These are phyloP conservation scores for Mystacides longicornis DNA, from an alignment of 2,888 invertebrate genomes.

Conservation along the genomic window DNA sequence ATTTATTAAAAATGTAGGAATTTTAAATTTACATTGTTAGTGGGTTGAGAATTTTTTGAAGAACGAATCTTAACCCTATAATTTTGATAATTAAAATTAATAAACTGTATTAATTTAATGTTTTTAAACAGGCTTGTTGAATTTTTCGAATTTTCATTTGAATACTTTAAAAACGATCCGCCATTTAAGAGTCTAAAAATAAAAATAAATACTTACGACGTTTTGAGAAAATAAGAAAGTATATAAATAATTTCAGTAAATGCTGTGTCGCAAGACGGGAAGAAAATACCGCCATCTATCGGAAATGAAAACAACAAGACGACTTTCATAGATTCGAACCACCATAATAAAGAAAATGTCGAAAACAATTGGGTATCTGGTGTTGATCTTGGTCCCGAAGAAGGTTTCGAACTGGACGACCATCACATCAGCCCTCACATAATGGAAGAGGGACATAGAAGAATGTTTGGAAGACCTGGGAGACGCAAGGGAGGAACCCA, in stretches of 20 bases:
- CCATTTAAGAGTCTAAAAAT: too few species aligned
- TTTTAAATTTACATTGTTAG: too few species aligned
- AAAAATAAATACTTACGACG: too few species aligned
- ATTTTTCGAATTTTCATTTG: too few species aligned
- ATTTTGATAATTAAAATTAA: too few species aligned
- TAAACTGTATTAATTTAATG: too few species aligned
- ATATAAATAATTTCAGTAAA: constrained; percentile 18
- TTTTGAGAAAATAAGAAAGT: too few species aligned
- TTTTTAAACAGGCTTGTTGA: too few species aligned
- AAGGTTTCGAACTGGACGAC: constrained; percentile 48
- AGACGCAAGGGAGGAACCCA: constrained; percentile 37
- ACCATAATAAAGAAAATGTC: background rate
- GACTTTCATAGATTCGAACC: constrained; percentile 8
- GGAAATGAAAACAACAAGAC: constrained; percentile 14
- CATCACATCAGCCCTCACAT: constrained; percentile 48
- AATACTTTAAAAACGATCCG: too few species aligned
- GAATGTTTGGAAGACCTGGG: constrained; percentile 44
- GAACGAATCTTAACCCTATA: too few species aligned
- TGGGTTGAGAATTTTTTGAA: too few species aligned
- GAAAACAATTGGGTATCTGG: constrained; percentile 46
- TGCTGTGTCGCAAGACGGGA: constrained; percentile 19
- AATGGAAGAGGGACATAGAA: constrained; percentile 46
- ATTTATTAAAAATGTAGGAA: too few species aligned
- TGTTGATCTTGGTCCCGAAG: constrained; percentile 45
- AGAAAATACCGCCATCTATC: constrained; percentile 13